Evolutionary conservation across 2,888 invertebrate genomes (phyloP).

Genomic region (Andrena dorsata): DNA sequence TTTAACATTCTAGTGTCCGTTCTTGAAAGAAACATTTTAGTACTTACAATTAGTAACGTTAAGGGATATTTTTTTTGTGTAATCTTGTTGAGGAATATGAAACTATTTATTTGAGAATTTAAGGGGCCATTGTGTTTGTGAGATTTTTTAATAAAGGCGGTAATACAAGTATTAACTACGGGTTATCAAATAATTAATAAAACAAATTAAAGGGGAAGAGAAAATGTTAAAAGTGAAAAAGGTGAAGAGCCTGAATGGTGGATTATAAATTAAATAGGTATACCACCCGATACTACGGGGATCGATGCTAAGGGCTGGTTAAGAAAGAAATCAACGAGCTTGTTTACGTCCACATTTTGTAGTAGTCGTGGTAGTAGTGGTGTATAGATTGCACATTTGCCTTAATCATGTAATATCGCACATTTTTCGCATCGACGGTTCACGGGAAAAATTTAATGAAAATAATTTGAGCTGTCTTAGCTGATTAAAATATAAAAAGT

Average conservation of each 20-base stretch:
- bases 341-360: constrained; percentile 8
- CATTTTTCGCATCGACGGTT: neutral
- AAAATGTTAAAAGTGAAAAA: neutral
- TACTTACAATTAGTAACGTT: no score
- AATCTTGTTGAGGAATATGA: no score
- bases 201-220: neutral
- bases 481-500: constrained; percentile 1
- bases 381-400: neutral
- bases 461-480: neutral
- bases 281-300: neutral
- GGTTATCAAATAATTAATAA: neutral
- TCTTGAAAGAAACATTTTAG: no score
- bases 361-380: no score
- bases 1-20: no score
- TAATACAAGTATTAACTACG: neutral
- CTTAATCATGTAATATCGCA: neutral
- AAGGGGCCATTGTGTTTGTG: no score
- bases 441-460: neutral
- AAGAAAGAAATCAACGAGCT: neutral
- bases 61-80: no score
- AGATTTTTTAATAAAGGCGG: neutral
- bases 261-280: constrained; percentile 2
- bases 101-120: no score
- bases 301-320: neutral
- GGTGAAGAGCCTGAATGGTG: neutral